phyloP scores from a whole-genome alignment of 2,888 invertebrate genomes.

The Dolichomitus sp. region DNA sequence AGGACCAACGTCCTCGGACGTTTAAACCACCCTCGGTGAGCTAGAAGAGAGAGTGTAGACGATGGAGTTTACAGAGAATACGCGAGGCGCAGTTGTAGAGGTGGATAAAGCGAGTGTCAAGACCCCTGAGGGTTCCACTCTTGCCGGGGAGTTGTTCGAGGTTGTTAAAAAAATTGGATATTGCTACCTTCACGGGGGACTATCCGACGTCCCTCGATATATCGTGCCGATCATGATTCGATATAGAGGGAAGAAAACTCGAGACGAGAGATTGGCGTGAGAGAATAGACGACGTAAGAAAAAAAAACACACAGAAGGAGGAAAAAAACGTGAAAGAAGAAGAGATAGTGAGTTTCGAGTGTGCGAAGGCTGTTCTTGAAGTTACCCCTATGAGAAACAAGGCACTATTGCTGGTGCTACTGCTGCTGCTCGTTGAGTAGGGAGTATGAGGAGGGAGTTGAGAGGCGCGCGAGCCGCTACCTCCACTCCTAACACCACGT shows the following conservation, averaged over 20 bases:
- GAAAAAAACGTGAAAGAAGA: slow-evolving; percentile 24
- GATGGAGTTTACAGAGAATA: not conserved
- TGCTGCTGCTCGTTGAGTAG: slow-evolving; percentile 7
- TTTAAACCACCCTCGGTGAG: slow-evolving; percentile 27
- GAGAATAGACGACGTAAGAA: slow-evolving; percentile 17
- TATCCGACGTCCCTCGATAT: slow-evolving; percentile 2
- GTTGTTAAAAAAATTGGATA: slow-evolving; percentile 63
- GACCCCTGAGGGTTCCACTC: slow-evolving; percentile 51
- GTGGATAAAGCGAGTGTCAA: slow-evolving; percentile 39
- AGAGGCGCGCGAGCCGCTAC: slow-evolving; percentile 69
- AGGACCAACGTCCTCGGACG: slow-evolving; percentile 43
- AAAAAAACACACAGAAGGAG: not conserved
- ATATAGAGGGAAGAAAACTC: slow-evolving; percentile 53
- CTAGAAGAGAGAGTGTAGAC: not conserved
- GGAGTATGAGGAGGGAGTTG: slow-evolving; percentile 65
- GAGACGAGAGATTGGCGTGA: slow-evolving; percentile 43
- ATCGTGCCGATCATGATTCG: slow-evolving; percentile 66
- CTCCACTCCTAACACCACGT: slow-evolving; percentile 72
- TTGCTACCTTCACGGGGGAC: slow-evolving; percentile 20
- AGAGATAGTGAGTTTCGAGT: slow-evolving; percentile 41
- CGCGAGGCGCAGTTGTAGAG: not conserved
- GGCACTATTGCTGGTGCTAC: slow-evolving; percentile 51
- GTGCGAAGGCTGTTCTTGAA: slow-evolving; percentile 39
- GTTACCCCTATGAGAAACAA: slow-evolving; percentile 48
- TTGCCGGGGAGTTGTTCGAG: slow-evolving; percentile 47